phyloP scores from a whole-genome alignment of 2,797 vertebrate species.

The Alauda arvensis region DNA sequence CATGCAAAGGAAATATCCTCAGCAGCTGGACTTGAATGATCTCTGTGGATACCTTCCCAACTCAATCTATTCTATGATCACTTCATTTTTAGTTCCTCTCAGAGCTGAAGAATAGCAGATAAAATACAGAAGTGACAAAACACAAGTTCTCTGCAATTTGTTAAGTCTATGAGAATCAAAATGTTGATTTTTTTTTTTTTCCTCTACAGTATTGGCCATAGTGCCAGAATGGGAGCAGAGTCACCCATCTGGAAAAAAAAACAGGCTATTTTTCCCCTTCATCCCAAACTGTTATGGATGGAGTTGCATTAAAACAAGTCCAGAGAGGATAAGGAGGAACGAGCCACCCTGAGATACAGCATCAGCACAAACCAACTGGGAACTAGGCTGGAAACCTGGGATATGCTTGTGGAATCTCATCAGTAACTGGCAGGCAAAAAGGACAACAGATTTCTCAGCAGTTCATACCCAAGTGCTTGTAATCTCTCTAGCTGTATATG shows the following conservation, averaged over 20 bases:
- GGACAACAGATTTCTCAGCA: neutral
- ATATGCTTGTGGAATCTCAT: neutral
- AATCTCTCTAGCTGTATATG: neutral
- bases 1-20: neutral
- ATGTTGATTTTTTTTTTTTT: neutral
- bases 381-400: neutral
- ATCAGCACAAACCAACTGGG: neutral
- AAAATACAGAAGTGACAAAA: neutral
- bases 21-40: neutral
- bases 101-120: neutral
- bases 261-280: accelerated
- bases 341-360: neutral
- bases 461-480: neutral
- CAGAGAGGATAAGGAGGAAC: neutral
- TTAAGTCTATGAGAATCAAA: neutral
- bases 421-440: neutral
- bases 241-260: neutral
- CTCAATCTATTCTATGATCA: neutral
- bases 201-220: neutral
- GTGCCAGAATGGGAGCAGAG: neutral
- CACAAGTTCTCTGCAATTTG: neutral
- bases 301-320: neutral
- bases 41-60: neutral
- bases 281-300: neutral
- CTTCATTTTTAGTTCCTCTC: neutral